phyloP scores from a whole-genome alignment of 2,888 invertebrate genomes.

The Polymixis flavicincta region DNA sequence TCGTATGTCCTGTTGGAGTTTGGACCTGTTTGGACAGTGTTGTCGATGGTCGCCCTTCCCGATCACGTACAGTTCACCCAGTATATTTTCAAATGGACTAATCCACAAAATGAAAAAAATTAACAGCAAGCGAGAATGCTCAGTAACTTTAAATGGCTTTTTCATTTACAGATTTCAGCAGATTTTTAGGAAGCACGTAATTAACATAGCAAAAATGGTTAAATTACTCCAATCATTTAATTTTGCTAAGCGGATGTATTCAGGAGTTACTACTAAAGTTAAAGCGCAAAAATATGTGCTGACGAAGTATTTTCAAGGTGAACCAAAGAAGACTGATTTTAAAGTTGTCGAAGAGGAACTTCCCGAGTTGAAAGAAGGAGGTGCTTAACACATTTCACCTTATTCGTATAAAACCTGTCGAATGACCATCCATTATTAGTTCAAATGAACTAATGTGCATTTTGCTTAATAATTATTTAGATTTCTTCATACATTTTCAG shows the following conservation, averaged over 20 bases:
- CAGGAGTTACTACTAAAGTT: constrained; percentile 77
- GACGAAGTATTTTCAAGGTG: constrained; percentile 92
- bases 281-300: constrained; percentile 92
- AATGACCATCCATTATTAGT: not conserved
- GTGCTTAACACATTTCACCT: constrained; percentile 79
- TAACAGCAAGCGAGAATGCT: too few species aligned
- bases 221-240: constrained; percentile 31
- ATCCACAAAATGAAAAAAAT: not conserved
- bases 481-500: constrained; percentile 80
- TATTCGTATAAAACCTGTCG: not conserved
- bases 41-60: not conserved
- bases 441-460: not conserved
- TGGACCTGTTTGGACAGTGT: too few species aligned
- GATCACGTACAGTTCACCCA: not conserved
- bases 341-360: constrained; percentile 92
- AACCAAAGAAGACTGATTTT: constrained; percentile 92
- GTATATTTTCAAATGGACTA: not conserved
- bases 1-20: too few species aligned
- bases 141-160: not conserved
- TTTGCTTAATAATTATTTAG: not conserved
- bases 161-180: constrained; percentile 41
- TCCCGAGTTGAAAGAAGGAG: constrained; percentile 92
- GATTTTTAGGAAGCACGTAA: not conserved
- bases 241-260: constrained; percentile 76
- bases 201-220: constrained; percentile 32